These are phyloP conservation scores for Lepidocyrtoides sp. DNA, from an alignment of 2,888 invertebrate species.

Conservation along the genomic window DNA sequence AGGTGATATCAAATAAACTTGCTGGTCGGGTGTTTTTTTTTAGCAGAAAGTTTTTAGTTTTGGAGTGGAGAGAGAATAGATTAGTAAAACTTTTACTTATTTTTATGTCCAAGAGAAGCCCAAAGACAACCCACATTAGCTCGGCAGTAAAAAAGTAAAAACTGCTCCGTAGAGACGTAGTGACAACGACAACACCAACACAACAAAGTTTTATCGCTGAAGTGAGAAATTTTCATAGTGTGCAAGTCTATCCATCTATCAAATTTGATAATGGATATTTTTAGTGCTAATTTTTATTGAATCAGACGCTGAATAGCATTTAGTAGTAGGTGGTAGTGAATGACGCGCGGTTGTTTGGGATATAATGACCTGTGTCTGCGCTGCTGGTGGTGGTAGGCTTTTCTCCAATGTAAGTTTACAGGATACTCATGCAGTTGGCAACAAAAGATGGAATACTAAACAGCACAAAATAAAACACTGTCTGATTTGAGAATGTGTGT, in stretches of 20 bases:
- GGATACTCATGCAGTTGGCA: slow-evolving; percentile 38
- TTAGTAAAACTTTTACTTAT: neutral
- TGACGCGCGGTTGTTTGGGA: slow-evolving; percentile 5
- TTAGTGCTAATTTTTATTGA: slow-evolving; percentile 43
- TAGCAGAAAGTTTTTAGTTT: slow-evolving; percentile 41
- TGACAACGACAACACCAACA: slow-evolving; percentile 10
- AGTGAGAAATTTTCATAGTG: slow-evolving; percentile 23
- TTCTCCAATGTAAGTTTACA: neutral
- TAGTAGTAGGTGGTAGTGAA: neutral
- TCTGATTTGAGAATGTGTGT: neutral
- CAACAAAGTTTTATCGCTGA: slow-evolving; percentile 33
- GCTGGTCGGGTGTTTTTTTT: neutral
- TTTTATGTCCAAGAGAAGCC: neutral
- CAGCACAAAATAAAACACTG: neutral
- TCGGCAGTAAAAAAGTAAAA: no score
- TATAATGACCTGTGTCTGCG: neutral
- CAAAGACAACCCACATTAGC: slow-evolving; percentile 22
- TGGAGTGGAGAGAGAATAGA: neutral
- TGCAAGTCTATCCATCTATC: neutral
- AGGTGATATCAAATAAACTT: slow-evolving; percentile 22
- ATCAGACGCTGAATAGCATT: neutral
- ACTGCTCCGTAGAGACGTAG: neutral
- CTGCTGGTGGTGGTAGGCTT: neutral
- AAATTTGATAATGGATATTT: slow-evolving; percentile 50
- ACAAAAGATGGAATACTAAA: slow-evolving; percentile 6